phyloP scores from a whole-genome alignment of 2,113 vertebrate genomes.

The Sceloporus undulatus region DNA sequence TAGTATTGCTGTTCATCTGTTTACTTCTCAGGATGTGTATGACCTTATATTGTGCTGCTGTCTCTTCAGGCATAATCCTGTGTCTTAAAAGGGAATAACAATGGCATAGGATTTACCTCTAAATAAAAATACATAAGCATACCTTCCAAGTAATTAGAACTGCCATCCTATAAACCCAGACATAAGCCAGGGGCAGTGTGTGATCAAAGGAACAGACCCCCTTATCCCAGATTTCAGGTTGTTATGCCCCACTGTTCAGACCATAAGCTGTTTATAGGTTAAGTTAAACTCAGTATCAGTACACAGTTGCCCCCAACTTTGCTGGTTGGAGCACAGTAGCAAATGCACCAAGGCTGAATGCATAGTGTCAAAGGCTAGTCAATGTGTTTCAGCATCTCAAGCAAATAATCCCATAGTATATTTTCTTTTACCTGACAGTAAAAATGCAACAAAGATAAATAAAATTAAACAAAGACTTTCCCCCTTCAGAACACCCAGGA shows the following conservation, averaged over 20 bases:
- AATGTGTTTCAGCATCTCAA: neutral
- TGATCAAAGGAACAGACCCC: too few relatives aligned
- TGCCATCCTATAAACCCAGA: too few relatives aligned
- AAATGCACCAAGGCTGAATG: neutral
- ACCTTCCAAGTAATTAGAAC: neutral
- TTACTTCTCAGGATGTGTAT: neutral
- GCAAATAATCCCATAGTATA: neutral
- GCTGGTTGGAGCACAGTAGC: neutral
- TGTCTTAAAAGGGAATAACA: neutral
- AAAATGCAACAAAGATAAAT: neutral
- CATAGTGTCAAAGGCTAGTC: neutral
- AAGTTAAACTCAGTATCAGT: neutral
- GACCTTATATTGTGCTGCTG: neutral
- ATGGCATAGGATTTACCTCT: neutral
- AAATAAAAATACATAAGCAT: neutral
- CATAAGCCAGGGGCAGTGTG: too few relatives aligned
- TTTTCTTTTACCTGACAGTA: neutral
- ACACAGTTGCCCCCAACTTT: neutral
- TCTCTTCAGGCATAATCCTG: neutral
- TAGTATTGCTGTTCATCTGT: neutral
- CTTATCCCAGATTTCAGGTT: too few relatives aligned
- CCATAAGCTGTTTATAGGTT: too few relatives aligned
- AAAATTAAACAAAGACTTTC: neutral
- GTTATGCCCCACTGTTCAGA: too few relatives aligned
- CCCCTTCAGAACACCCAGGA: neutral